Evolutionary conservation across 2,113 vertebrate genomes (phyloP).

Genomic region (Loxodonta africana): DNA sequence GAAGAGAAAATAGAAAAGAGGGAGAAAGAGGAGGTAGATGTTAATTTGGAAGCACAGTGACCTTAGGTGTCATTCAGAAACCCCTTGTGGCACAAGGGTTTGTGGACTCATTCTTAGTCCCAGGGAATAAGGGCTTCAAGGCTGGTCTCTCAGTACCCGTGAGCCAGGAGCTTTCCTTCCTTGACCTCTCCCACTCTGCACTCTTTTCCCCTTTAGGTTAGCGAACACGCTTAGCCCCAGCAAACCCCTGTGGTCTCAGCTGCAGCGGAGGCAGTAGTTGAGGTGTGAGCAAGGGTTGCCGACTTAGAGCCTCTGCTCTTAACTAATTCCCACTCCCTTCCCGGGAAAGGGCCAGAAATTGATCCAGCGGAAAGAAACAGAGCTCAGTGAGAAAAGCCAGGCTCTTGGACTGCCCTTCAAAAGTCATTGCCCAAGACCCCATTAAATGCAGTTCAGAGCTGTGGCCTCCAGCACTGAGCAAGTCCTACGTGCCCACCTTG

Average conservation of each 20-base stretch:
- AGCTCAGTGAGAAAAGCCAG: not conserved
- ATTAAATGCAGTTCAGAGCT: not conserved
- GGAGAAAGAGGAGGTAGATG: not conserved
- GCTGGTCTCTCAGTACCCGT: not conserved
- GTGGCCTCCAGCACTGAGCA: rapidly evolving
- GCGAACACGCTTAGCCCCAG: not conserved
- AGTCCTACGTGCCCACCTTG: rapidly evolving
- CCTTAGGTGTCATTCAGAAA: not conserved
- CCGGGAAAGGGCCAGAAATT: too few species aligned
- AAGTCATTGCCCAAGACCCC: not conserved
- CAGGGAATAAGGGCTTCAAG: not conserved
- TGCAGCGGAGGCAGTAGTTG: rapidly evolving
- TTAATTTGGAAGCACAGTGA: not conserved
- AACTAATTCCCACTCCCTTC: not conserved
- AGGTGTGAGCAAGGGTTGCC: not conserved
- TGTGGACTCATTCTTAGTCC: not conserved
- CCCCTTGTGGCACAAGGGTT: not conserved
- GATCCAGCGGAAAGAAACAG: not conserved
- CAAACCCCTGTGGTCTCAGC: not conserved
- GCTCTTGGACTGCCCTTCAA: not conserved
- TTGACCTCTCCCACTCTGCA: rapidly evolving
- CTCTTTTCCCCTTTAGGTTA: not conserved
- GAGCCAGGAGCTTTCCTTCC: not conserved
- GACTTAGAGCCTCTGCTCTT: not conserved
- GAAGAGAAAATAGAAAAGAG: not conserved